phyloP scores from a whole-genome alignment of 2,888 invertebrate species.

The Campoletis raptor region DNA sequence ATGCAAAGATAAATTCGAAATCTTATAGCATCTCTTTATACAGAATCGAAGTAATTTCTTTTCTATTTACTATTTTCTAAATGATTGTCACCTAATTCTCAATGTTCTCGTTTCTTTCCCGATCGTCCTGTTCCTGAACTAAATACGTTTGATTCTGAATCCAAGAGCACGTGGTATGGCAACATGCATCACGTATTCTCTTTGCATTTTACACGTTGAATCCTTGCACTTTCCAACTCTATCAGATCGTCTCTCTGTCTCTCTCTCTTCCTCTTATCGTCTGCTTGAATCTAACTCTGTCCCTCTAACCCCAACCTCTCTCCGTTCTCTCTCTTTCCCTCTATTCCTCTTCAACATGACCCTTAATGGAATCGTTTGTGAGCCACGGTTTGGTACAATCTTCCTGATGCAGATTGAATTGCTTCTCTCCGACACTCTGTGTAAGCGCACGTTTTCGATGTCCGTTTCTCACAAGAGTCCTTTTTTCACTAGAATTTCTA shows the following conservation, averaged over 20 bases:
- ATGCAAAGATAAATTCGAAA: conserved; percentile 29
- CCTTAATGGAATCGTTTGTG: conserved; percentile 78
- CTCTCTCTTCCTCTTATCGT: neutral
- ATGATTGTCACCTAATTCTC: neutral
- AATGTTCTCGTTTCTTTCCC: conserved; percentile 6
- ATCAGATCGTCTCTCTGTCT: conserved; percentile 20
- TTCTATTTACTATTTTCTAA: conserved; percentile 3
- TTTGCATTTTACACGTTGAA: conserved; percentile 35
- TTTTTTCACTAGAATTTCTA: conserved; percentile 39
- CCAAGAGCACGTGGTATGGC: conserved; percentile 2
- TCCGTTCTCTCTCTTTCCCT: conserved; percentile 4
- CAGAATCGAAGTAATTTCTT: neutral
- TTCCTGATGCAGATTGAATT: conserved; percentile 79
- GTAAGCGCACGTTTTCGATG: conserved; percentile 63
- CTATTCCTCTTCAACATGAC: conserved; percentile 54
- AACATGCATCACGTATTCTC: conserved; percentile 42
- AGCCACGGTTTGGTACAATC: conserved; percentile 74
- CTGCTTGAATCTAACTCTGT: conserved; percentile 9
- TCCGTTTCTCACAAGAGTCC: conserved; percentile 55
- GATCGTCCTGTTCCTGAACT: neutral
- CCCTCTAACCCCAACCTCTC: neutral
- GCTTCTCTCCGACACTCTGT: conserved; percentile 70
- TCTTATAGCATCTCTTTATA: neutral
- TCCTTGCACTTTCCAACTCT: conserved; percentile 23
- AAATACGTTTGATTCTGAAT: neutral